Base-by-base conservation (phyloP, 2,797 vertebrate species). In the Pagetopsis macropterus region DNA sequence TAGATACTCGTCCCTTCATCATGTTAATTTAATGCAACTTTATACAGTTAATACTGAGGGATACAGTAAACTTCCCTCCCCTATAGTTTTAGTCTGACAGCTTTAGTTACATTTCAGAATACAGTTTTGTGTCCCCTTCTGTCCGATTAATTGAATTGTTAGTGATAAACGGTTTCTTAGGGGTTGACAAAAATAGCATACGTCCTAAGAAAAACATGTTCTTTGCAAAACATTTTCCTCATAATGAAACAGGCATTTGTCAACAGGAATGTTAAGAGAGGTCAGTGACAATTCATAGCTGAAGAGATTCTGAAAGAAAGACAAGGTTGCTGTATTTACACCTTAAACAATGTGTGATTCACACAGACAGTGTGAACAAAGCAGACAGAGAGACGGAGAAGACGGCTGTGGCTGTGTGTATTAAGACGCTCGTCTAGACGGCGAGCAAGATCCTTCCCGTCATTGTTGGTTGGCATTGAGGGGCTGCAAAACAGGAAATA, bases 401-500 rank as follows among this genome's bases (percentile, higher is more conserved):
- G 86, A 84, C 82, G 9, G 75, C 21, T 7, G 19, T 5, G 45
- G 62, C 67, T 62, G 56, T 82, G 88, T 54, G 83, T 83, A 71
- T 87, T 81, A 79, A 27, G 81, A 81, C 70, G 37, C 74, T 84
- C 15, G 90, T 93, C 92, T 92, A 93, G 92, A 93, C 90, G 45
- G 75, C 58, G 66, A 80, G 82, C 79, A 21, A 90, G 87, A 89
- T 91, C 87, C 91, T 93, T 93, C 89, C 91, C 85, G 59, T 87
- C 91, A 92, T 92, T 93, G 91, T 93, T 91, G 84, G 66, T 72
- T 81, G 88, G 81, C 86, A 84, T 75, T 89, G 88, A 91, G 60
- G 58, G 74, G 61, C 83, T 85, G 84, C 84, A 92, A 92, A 92
- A 93, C 92, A 92, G 91, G 91, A 92, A 91, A 82, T 78, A 65